phyloP scores from a whole-genome alignment of 2,113 vertebrate genomes.

The Leptobrachium leishanense region DNA sequence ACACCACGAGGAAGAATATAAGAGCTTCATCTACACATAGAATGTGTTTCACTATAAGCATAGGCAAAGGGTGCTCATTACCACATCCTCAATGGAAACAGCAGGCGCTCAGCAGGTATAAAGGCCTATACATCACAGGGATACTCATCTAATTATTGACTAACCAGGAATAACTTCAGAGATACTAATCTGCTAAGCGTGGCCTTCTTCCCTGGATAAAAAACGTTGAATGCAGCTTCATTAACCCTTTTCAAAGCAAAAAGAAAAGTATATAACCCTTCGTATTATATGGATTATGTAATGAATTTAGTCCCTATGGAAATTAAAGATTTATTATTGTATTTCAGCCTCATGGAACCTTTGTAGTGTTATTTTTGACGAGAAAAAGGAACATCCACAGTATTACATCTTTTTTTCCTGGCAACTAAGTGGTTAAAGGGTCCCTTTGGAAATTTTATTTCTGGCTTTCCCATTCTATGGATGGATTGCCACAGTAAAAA shows the following conservation, averaged over 20 bases:
- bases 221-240: background rate
- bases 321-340: no score
- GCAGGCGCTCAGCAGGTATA: background rate
- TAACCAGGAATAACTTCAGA: background rate
- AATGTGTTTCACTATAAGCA: background rate
- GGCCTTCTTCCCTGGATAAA: background rate
- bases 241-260: background rate
- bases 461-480: slow-evolving; percentile 21
- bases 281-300: no score
- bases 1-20: background rate
- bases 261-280: no score
- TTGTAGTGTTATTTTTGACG: no score
- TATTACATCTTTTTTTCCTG: background rate
- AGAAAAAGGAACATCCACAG: background rate
- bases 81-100: background rate
- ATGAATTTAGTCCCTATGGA: no score
- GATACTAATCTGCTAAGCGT: background rate
- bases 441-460: background rate
- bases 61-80: background rate
- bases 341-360: no score
- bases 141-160: background rate
- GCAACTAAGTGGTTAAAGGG: slow-evolving; percentile 5
- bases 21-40: background rate
- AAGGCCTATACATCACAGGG: background rate
- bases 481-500: slow-evolving; percentile 33